Evolutionary conservation across 2,797 vertebrate species (phyloP).

Genomic region (Taeniopygia guttata): DNA sequence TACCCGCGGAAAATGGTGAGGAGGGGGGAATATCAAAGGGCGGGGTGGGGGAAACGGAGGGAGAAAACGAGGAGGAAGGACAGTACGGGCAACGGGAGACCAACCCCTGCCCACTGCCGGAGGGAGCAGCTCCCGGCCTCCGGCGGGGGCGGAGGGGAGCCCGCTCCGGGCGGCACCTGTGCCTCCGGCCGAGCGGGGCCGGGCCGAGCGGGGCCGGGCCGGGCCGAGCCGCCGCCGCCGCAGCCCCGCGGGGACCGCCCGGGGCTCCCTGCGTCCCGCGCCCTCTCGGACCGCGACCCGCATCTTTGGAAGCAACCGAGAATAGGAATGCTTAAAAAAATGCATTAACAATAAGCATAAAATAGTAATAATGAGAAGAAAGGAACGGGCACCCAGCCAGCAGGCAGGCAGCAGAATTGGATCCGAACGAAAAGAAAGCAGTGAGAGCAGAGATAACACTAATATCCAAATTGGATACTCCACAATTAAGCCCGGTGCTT

Average conservation of each 20-base stretch:
- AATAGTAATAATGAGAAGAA: constrained; percentile 20
- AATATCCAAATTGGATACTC: constrained; percentile 36
- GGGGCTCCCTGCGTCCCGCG: background rate
- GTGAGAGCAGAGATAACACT: background rate
- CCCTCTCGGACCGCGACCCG: background rate
- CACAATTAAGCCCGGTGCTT: constrained; percentile 17
- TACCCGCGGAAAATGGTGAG: background rate
- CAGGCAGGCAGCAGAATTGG: background rate
- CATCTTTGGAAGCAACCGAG: background rate
- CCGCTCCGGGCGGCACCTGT: background rate
- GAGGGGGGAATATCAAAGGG: background rate
- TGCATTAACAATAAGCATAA: background rate
- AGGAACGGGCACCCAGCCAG: background rate
- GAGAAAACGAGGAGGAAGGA: background rate
- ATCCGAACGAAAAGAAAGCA: background rate
- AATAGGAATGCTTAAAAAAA: background rate
- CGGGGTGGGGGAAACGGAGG: background rate
- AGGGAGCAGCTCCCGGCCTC: background rate
- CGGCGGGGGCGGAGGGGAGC: background rate
- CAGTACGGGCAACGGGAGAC: background rate
- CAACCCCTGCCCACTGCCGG: background rate
- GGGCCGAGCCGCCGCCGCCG: no score
- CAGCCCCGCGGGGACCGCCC: background rate
- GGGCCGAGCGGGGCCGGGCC: no score
- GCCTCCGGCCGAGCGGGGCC: background rate